Percentiles rank a stretch among this genome's conserved stretches.
phyloP scores from a whole-genome alignment of 1,140 invertebrate genomes.

The Eubasilissa regina region DNA sequence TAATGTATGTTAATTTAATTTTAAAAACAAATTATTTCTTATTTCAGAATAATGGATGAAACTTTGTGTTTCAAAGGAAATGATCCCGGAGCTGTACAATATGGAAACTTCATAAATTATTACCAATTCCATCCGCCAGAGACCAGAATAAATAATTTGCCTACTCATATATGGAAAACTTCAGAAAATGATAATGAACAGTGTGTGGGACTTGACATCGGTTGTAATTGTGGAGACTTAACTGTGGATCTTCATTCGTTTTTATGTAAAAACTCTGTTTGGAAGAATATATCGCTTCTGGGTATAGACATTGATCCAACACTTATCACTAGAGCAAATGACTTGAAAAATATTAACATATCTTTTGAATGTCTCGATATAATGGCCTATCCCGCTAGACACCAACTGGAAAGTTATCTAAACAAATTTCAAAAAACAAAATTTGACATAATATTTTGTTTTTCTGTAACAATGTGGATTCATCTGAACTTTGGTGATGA shows the following conservation, averaged over 20 bases:
- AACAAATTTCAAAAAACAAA: conserved; percentile 64
- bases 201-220: conserved; percentile 80
- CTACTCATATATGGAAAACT: conserved; percentile 74
- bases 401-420: conserved; percentile 69
- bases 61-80: conserved; percentile 65
- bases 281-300: conserved; percentile 72
- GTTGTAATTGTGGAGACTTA: conserved; percentile 85
- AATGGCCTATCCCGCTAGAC: conserved; percentile 68
- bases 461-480: conserved; percentile 91
- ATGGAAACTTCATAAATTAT: conserved; percentile 90
- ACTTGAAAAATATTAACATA: conserved; percentile 70
- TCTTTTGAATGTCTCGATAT: conserved; percentile 77
- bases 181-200: conserved; percentile 62
- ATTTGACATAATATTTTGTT: conserved; percentile 84
- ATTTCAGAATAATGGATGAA: conserved; percentile 30
- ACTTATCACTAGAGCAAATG: conserved; percentile 79
- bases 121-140: conserved; percentile 84
- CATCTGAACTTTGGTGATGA: conserved; percentile 86
- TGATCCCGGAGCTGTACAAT: conserved; percentile 83
- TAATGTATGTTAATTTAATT: not conserved
- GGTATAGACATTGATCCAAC: conserved; percentile 83
- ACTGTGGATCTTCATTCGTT: conserved; percentile 75
- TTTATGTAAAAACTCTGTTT: conserved; percentile 67
- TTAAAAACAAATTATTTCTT: not conserved
- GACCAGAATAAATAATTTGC: conserved; percentile 77